Evolutionary conservation across 2,797 vertebrate species (phyloP), one percentile per base, ranked within the genome.

Genomic region (Discoglossus pictus): DNA sequence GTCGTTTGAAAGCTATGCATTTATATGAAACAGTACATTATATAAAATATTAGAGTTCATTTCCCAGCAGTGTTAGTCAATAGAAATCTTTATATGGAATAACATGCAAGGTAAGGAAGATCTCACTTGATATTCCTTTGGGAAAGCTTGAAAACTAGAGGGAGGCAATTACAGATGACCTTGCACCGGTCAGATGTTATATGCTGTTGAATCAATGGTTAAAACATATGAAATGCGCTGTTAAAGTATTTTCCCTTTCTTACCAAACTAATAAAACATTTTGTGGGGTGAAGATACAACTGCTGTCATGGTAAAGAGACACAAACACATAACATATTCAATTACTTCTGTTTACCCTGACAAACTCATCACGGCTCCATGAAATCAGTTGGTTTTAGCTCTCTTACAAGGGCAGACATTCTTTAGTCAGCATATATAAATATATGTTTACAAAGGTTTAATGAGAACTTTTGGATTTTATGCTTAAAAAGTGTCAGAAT

Each of bases 41-140:
- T 64, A 59, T 71, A 61, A 58, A 64, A 64, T 71, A 61, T 50
- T 64, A 38, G 53, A 18, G 60, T 63, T 70, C 59, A 71, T 71
- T 71, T 71, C 68, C 68, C 68, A 71, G 68, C 61, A 71, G 68
- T 71, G 61, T 71, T 64, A 64, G 68, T 71, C 68, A 64, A 71
- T 71, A 71, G 61, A 60, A 43, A 71, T 71, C 52, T 63, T 64
- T 71, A 71, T 71, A 27, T 60, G 64, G 60, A 70, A 70, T 53
- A 61, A 71, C 68, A 71, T 71, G 61, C 68, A 71, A 71, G 68
- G 68, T 71, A 71, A 71, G 68, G 61, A 64, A 62, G 68, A 71
- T 71, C 61, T 71, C 24, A 64, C 42, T 71, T 64, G 61, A 71
- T 53, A 43, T 71, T 64, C 68, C 68, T 61, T 44, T n/a, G 68